These are phyloP conservation scores for Rhopalosiphum maidis DNA, from an alignment of 1,140 invertebrate species.

Conservation along the genomic window DNA sequence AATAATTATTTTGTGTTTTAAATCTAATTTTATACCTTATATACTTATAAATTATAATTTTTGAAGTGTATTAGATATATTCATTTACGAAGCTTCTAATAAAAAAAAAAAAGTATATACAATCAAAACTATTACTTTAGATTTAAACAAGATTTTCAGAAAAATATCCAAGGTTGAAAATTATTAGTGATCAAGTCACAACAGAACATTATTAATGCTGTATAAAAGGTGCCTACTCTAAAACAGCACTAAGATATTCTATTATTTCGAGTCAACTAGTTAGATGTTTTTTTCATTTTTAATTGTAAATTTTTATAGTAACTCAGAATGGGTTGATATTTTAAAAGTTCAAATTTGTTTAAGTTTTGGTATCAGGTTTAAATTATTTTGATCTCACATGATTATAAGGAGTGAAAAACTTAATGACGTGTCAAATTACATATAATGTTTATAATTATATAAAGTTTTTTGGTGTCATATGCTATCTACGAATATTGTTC, in stretches of 20 bases:
- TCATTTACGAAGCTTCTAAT: too few relatives aligned
- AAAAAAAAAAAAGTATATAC: too few relatives aligned
- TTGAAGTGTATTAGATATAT: too few relatives aligned
- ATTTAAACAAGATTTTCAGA: too few relatives aligned
- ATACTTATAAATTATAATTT: too few relatives aligned
- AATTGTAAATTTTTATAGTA: background rate
- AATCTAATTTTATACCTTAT: too few relatives aligned
- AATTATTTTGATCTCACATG: background rate
- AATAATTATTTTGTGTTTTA: too few relatives aligned
- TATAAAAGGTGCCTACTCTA: background rate
- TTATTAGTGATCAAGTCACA: too few relatives aligned
- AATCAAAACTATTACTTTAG: too few relatives aligned
- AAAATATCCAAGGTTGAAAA: too few relatives aligned
- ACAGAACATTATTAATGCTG: background rate
- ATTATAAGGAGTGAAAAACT: background rate
- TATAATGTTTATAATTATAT: background rate
- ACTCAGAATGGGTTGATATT: background rate
- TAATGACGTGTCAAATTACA: background rate
- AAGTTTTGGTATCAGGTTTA: background rate
- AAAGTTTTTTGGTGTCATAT: conserved; percentile 10
- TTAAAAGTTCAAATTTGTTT: background rate
- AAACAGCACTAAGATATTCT: background rate
- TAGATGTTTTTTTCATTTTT: background rate
- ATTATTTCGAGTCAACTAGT: background rate
- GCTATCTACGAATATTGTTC: background rate